These are phyloP conservation scores for Pimpla rufipes DNA, from an alignment of 2,888 invertebrate species.

Conservation along the genomic window DNA sequence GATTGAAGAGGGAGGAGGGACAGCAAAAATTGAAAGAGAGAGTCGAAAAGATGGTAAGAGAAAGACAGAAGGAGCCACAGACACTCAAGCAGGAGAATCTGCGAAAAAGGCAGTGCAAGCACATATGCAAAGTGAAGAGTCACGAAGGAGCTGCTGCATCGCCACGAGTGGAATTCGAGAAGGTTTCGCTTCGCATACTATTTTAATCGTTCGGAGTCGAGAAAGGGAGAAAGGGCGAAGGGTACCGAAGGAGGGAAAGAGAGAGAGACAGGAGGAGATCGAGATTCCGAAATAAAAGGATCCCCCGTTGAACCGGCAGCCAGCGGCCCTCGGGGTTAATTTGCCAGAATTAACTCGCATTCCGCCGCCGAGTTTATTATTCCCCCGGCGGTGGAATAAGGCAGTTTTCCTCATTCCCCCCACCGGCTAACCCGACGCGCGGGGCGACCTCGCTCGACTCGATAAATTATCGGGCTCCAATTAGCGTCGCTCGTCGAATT, in stretches of 20 bases:
- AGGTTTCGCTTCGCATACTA: constrained; percentile 36
- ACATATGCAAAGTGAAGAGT: constrained; percentile 39
- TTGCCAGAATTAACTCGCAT: constrained; percentile 65
- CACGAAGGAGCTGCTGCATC: constrained; percentile 24
- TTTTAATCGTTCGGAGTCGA: constrained; percentile 45
- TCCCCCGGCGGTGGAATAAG: constrained; percentile 13
- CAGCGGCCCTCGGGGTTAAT: constrained; percentile 63
- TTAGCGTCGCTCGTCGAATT: constrained; percentile 59
- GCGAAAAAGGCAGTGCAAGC: constrained; percentile 21
- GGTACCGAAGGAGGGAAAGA: not conserved
- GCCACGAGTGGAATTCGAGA: constrained; percentile 60
- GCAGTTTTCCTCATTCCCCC: constrained; percentile 15
- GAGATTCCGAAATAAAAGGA: constrained; percentile 57
- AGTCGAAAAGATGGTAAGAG: not conserved
- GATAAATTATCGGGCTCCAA: constrained; percentile 56
- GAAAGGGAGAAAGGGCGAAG: constrained; percentile 1
- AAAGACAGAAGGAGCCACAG: constrained; percentile 23
- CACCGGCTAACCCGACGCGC: not conserved
- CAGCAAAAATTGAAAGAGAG: constrained; percentile 5
- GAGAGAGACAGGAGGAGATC: constrained; percentile 36
- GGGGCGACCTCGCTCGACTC: constrained; percentile 36
- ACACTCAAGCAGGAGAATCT: constrained; percentile 25
- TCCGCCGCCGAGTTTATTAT: constrained; percentile 59
- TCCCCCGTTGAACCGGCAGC: constrained; percentile 33
- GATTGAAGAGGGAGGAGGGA: too few relatives aligned